phyloP scores from a whole-genome alignment of 2,113 vertebrate genomes.

The Sylvietta virens region DNA sequence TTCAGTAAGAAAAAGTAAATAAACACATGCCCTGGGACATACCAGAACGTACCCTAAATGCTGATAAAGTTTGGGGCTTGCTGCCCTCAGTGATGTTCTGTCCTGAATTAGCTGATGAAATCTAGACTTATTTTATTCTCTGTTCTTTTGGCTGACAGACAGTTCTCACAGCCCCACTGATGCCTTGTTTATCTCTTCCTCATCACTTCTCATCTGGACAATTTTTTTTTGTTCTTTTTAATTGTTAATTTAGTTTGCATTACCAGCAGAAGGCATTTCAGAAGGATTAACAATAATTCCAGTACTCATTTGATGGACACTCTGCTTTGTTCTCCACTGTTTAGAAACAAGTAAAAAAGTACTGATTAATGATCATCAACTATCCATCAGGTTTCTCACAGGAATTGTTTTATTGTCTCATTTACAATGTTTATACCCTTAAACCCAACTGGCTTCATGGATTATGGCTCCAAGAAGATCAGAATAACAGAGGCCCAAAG shows the following conservation, averaged over 20 bases:
- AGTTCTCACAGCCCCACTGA: background rate
- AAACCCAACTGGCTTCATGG: background rate
- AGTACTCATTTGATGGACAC: background rate
- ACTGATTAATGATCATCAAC: background rate
- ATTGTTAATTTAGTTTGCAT: background rate
- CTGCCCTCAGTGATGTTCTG: background rate
- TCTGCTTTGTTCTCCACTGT: background rate
- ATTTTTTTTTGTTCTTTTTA: background rate
- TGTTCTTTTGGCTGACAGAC: background rate
- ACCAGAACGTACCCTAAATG: background rate
- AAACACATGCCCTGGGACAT: background rate
- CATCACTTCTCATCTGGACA: background rate
- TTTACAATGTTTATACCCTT: background rate
- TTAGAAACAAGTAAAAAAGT: background rate
- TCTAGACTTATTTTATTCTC: background rate
- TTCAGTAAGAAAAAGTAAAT: background rate
- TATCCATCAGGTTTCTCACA: background rate
- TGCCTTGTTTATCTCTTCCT: background rate
- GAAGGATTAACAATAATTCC: background rate
- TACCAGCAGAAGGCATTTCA: background rate
- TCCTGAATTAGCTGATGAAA: background rate
- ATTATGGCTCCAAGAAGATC: background rate
- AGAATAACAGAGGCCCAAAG: background rate
- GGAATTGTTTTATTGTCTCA: background rate
- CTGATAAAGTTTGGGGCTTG: background rate